Conservation (phyloP, 2,113 vertebrate species). For the Phyllostomus hastatus region DNA sequence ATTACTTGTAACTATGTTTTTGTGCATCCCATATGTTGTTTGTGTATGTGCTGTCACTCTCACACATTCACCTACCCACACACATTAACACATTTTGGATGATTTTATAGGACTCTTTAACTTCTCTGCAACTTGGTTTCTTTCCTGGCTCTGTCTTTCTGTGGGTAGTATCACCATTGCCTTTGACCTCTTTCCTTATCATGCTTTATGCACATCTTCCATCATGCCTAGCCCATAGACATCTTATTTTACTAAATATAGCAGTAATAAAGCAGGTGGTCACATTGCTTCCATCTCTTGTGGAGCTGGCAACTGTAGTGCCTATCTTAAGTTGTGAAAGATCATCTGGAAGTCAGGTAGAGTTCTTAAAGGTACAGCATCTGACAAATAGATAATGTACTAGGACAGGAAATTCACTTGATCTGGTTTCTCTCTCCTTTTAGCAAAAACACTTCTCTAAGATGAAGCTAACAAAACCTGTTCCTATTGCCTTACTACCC, state of each 20-base stretch:
- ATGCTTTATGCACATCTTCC: not conserved
- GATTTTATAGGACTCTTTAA: not conserved
- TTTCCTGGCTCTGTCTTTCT: not conserved
- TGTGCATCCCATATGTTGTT: constrained; percentile 8
- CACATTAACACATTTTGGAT: not conserved
- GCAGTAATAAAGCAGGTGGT: not conserved
- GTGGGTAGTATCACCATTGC: not conserved
- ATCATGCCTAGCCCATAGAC: not conserved
- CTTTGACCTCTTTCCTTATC: not conserved
- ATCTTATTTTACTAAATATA: not conserved
- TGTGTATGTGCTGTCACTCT: not conserved
- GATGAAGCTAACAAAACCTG: not conserved
- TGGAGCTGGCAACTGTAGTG: not conserved
- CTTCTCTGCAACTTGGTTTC: not conserved
- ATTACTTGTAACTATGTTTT: not conserved
- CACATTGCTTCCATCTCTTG: not conserved
- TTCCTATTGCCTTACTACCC: not conserved
- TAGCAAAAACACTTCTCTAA: not conserved
- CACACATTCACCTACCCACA: not conserved
- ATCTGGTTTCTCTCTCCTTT: not conserved
- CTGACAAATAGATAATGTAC: not conserved
- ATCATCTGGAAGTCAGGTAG: not conserved
- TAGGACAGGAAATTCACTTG: not conserved
- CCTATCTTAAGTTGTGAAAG: not conserved
- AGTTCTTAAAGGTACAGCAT: not conserved